Percentiles rank a stretch among this genome's conserved stretches.
phyloP scores from a whole-genome alignment of 2,797 vertebrate genomes.

The Channallabes apus region DNA sequence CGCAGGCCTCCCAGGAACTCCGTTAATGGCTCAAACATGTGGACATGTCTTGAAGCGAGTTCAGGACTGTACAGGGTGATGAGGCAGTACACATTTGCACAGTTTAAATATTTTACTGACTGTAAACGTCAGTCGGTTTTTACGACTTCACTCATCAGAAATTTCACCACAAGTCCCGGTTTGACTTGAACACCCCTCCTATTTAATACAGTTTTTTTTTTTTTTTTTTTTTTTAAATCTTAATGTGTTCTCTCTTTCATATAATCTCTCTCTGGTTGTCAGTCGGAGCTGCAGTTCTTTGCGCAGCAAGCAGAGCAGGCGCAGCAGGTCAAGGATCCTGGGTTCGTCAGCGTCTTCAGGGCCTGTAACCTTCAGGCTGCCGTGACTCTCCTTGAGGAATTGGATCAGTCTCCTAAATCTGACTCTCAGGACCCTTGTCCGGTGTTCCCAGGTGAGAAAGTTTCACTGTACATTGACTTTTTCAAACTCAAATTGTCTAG shows the following conservation, averaged over 20 bases:
- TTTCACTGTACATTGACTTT: not conserved
- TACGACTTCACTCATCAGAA: no score
- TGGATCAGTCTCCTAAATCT: slow-evolving; percentile 40
- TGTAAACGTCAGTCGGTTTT: no score
- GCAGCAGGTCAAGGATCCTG: slow-evolving; percentile 54
- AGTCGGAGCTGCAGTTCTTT: slow-evolving; percentile 83
- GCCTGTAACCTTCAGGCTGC: slow-evolving; percentile 83
- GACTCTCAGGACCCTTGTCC: not conserved
- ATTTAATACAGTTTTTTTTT: not conserved
- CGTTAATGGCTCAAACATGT: no score
- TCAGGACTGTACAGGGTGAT: no score
- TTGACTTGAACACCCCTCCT: no score
- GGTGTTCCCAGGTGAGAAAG: slow-evolving; percentile 43
- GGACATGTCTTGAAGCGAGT: no score
- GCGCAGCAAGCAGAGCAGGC: slow-evolving; percentile 73
- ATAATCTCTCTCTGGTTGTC: slow-evolving; percentile 12
- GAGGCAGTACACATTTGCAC: no score
- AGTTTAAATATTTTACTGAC: no score
- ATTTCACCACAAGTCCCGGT: no score
- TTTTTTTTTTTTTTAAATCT: not conserved
- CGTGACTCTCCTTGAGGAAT: slow-evolving; percentile 79
- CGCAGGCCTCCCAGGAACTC: no score
- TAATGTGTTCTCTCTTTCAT: not conserved
- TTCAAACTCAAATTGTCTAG: not conserved
- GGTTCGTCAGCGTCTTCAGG: slow-evolving; percentile 79